Base-by-base conservation (phyloP, 2,888 invertebrate genomes). In the Nesidiocoris tenuis region DNA sequence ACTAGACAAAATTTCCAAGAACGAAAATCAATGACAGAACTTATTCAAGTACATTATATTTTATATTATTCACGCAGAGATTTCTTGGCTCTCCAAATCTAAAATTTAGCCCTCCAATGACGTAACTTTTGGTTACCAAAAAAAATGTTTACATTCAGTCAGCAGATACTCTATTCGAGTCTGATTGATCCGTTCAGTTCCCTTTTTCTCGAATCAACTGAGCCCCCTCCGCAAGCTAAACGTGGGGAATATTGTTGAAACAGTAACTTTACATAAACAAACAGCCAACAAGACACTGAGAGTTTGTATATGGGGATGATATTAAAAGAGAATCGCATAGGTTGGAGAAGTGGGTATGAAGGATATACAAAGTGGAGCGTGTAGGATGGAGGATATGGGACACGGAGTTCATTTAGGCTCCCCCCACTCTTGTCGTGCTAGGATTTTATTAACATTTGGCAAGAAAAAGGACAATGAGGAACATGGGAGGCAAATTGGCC, bases 221-320 rank as follows among this genome's bases (percentile, higher is more conserved):
- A 63, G 16, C 16, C 63, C 16, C 22, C 22, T 16, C 22, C 16
- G 16, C 5, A 63, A 18, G 21, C 9, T 22, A 22, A 63, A 21
- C 19, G 63, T 3, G 7, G n/a, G 23, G 19, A 63, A 21, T 63
- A 63, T 22, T 63, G 63, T 63, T 63, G 63, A 21, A 9, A 63
- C 63, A 63, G 63, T 22, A 22, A 21, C 63, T 63, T 63, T 63
- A 63, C 63, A 63, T 63, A 63, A 22, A 21, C 63, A 63, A 63
- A 63, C 63, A 63, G 63, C 16, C 63, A 22, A 21, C 3, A 18
- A 18, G 19, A 12, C 16, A 18, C 7, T 9, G 16, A 22, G 16
- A 19, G 9, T 19, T 16, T 22, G 16, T 16, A 19, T 3, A 5
- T 63, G 63, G 63, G 63, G 63, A 18, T 19, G 63, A 63, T 63